A percentile compares a stretch with the other conserved stretches of the same genome.
phyloP scores from a whole-genome alignment of 2,113 vertebrate genomes.

The Phrynosoma platyrhinos region DNA sequence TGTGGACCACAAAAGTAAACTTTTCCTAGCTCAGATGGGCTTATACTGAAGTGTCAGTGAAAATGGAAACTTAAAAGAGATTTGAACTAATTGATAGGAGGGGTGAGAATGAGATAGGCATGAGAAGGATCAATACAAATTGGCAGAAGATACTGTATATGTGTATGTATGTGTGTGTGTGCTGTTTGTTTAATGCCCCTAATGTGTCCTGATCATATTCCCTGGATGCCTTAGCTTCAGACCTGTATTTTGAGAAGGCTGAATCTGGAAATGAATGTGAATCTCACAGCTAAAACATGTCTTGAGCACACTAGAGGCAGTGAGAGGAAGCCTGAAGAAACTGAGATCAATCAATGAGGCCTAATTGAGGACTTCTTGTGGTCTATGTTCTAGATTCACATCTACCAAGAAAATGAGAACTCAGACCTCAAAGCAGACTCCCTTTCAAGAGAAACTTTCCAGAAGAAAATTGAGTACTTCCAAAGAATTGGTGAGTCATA shows the following conservation, averaged over 20 bases:
- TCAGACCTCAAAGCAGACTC: slow-evolving; percentile 37
- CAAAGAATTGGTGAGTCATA: slow-evolving; percentile 86
- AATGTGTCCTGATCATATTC: background rate
- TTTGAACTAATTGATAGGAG: background rate
- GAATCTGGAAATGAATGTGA: background rate
- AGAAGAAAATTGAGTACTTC: slow-evolving; percentile 88
- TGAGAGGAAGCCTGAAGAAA: background rate
- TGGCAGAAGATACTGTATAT: background rate
- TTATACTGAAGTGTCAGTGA: too few species aligned
- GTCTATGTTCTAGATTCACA: slow-evolving; percentile 46
- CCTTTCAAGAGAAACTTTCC: slow-evolving; percentile 75
- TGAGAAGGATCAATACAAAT: background rate
- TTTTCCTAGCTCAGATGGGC: too few species aligned
- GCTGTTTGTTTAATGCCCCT: background rate
- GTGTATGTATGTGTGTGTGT: too few species aligned
- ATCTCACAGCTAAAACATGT: background rate
- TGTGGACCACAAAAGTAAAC: too few species aligned
- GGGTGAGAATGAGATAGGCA: background rate
- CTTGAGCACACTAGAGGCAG: background rate
- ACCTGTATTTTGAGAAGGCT: background rate
- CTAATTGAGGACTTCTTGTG: background rate
- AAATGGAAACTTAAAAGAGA: too few species aligned
- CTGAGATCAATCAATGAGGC: background rate
- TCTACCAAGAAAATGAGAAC: accelerated
- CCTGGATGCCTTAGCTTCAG: too few species aligned